Evolutionary conservation across 2,797 vertebrate species (phyloP), one percentile per base, ranked within the genome.

Genomic region (Hybognathus amarus): DNA sequence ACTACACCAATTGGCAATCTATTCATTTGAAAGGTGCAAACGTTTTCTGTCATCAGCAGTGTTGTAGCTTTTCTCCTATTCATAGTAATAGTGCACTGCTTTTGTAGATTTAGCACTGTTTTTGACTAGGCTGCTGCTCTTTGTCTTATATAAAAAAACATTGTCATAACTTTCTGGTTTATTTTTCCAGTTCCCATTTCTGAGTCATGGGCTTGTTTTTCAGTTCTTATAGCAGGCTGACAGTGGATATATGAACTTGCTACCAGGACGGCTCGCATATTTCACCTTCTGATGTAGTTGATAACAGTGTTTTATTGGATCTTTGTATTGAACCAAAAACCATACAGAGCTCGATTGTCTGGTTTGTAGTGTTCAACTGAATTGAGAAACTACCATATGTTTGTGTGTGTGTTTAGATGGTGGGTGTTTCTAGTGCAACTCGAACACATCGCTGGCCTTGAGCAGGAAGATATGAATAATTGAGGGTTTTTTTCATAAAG

Each of bases 161-260:
- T 42, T 45, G 30, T 20, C 17, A 9, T 45, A 73, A n/a, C 22
- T 54, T 52, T 56, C 61, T 40, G 66, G 83, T 78, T 80, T 63
- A 68, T 74, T 64, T 82, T 70, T 61, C 5, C 56, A 20, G 42
- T 75, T 79, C 61, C 30, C 27, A 13, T 85, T 85, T 78, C 63
- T 84, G 59, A 82, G 69, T 20, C 15, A 8, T n/a, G 27, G 64
- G 30, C 5, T 54, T 61, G 33, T 67, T 67, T 67, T 84, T 24
- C 70, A 40, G 17, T 47, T 68, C 40, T 78, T 71, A 64, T 8
- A 22, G 47, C 54, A 79, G 68, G 54, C 40, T 64, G 74, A 77
- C 50, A n/a, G 7, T 27, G 36, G 54, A 70, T 30, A 67, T 83
- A 42, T 73, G 82, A 42, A 77, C 80, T 22, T 27, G 38, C 42